Percentiles rank a stretch among this genome's conserved stretches.
Conservation (phyloP, 30 jellyfish, hydroid and myxozoan genomes). For the Aurelia sp. region DNA sequence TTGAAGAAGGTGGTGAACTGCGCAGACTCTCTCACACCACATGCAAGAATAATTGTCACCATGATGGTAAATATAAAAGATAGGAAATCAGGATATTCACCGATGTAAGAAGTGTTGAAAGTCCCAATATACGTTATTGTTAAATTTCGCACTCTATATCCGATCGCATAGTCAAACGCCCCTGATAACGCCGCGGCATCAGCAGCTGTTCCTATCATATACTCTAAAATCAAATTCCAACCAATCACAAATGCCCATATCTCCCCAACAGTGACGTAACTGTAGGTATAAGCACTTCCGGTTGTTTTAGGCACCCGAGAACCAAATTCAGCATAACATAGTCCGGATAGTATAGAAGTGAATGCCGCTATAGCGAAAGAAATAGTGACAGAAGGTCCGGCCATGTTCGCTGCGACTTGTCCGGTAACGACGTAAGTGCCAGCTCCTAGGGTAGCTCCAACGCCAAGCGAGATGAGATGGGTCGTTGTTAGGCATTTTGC, state of each 20-base stretch:
- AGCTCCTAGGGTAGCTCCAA: slow-evolving; percentile 99
- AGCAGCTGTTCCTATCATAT: slow-evolving; percentile 99
- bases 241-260: slow-evolving; percentile 99
- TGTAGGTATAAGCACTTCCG: slow-evolving; percentile 99
- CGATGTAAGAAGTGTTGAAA: slow-evolving; percentile 87
- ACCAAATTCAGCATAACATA: slow-evolving; percentile 99
- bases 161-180: slow-evolving; percentile 96
- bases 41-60: slow-evolving; percentile 91
- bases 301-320: slow-evolving; percentile 99
- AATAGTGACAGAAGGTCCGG: slow-evolving; percentile 99
- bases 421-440: slow-evolving; percentile 99
- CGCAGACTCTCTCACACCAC: slow-evolving; percentile 98
- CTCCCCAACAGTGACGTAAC: slow-evolving; percentile 99
- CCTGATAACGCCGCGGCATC: slow-evolving; percentile 99
- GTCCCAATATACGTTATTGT: slow-evolving; percentile 85
- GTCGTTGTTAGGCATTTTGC: slow-evolving; percentile 92
- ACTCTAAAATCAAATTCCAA: slow-evolving; percentile 97
- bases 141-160: slow-evolving; percentile 88
- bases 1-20: slow-evolving; percentile 89
- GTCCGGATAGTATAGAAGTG: slow-evolving; percentile 96
- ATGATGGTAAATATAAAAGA: slow-evolving; percentile 88
- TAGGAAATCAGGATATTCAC: slow-evolving; percentile 95
- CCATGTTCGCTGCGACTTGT: slow-evolving; percentile 99
- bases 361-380: slow-evolving; percentile 99
- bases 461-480: slow-evolving; percentile 95